phyloP scores from a whole-genome alignment of 2,113 vertebrate genomes.

The Mobula hypostoma region DNA sequence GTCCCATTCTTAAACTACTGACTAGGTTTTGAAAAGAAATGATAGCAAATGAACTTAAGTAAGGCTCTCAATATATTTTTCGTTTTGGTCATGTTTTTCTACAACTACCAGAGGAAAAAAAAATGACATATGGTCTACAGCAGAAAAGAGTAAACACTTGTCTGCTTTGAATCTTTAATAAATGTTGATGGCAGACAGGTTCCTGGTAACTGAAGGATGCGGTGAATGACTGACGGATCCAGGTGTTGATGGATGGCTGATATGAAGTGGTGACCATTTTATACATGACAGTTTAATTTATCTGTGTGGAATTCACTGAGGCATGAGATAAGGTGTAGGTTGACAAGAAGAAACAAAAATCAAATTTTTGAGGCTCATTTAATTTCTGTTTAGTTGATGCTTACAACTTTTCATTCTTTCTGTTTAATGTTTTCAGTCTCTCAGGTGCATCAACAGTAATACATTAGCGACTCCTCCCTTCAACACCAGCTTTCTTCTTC shows the following conservation, averaged over 20 bases:
- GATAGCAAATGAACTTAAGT: not conserved
- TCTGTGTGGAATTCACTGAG: not conserved
- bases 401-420: not conserved
- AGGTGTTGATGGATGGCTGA: not conserved
- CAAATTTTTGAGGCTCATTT: conserved; percentile 6
- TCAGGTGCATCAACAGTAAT: not conserved
- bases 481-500: not conserved
- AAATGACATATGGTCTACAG: not conserved
- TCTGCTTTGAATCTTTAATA: not conserved
- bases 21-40: not conserved
- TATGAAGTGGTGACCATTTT: not conserved
- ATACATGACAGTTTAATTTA: conserved; percentile 12
- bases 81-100: not conserved
- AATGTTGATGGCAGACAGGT: not conserved
- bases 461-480: not conserved
- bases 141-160: not conserved
- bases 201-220: not conserved
- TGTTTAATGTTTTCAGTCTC: not conserved
- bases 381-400: not conserved
- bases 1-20: no score
- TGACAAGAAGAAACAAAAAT: conserved; percentile 24
- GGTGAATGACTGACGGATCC: not conserved
- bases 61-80: not conserved
- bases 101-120: not conserved
- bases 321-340: not conserved